These are phyloP conservation scores for Petrocephalus zakoni DNA, from an alignment of 2,113 vertebrate species.

Conservation along the genomic window DNA sequence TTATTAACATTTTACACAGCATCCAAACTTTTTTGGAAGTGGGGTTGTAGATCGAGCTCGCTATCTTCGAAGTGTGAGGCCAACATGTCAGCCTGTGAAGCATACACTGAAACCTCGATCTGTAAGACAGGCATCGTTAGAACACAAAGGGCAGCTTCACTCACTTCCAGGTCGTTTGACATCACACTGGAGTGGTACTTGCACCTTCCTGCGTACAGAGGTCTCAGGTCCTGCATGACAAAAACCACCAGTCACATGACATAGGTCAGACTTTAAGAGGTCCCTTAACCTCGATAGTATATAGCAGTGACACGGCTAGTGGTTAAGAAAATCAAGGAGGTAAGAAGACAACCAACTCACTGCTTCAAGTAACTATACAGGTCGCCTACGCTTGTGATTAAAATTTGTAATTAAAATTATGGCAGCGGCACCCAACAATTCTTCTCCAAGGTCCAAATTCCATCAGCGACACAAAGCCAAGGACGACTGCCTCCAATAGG, in stretches of 20 bases:
- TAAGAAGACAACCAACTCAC: neutral
- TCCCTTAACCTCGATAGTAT: neutral
- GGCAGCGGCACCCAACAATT: neutral
- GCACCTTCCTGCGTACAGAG: conserved; percentile 85
- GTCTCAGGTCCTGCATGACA: conserved; percentile 77
- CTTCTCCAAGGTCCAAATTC: neutral
- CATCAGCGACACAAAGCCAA: neutral
- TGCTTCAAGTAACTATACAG: neutral
- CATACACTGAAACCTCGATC: neutral
- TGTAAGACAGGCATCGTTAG: neutral
- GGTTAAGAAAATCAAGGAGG: neutral
- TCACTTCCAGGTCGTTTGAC: conserved; percentile 56
- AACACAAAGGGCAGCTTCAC: conserved; percentile 23
- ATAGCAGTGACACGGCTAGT: neutral
- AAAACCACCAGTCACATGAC: neutral
- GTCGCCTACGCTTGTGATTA: neutral
- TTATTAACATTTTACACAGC: neutral
- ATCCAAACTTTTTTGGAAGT: neutral
- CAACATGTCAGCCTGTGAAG: neutral
- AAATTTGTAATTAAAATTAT: neutral
- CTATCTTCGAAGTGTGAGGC: neutral
- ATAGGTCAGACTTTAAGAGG: neutral
- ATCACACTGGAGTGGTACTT: conserved; percentile 77
- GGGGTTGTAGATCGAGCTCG: neutral
- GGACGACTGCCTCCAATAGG: neutral